Conservation (phyloP, 1,140 invertebrate genomes). For the Heliconius hewitsoni region DNA sequence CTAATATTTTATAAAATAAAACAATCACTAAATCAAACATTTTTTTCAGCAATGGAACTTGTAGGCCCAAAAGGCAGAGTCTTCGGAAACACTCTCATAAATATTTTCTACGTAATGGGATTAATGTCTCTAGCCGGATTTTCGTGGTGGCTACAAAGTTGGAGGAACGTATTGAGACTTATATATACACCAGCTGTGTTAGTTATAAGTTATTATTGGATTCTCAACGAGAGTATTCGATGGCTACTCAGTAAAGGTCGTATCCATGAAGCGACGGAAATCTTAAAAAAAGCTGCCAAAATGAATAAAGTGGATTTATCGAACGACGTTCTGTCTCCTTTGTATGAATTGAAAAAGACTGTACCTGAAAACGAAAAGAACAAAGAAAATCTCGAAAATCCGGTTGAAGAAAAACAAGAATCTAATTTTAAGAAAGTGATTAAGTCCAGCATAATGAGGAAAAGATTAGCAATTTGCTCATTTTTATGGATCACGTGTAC, state of each 20-base stretch:
- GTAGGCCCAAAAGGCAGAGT: constrained; percentile 88
- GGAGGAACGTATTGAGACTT: constrained; percentile 85
- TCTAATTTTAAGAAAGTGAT: constrained; percentile 60
- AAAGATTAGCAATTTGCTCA: constrained; percentile 62
- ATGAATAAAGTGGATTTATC: constrained; percentile 85
- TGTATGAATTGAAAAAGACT: constrained; percentile 52
- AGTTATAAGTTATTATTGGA: constrained; percentile 84
- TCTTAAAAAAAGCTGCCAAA: constrained; percentile 84
- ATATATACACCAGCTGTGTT: constrained; percentile 86
- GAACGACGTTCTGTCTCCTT: constrained; percentile 76
- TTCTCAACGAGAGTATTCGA: constrained; percentile 86
- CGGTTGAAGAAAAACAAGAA: constrained; percentile 33
- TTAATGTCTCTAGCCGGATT: constrained; percentile 85
- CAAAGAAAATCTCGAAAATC: constrained; percentile 37
- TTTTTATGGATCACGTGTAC: constrained; percentile 76
- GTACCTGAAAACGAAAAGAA: constrained; percentile 36
- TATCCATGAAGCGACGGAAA: constrained; percentile 80
- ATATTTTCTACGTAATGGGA: constrained; percentile 87
- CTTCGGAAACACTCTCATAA: constrained; percentile 87
- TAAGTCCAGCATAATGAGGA: constrained; percentile 66
- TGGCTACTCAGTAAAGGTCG: constrained; percentile 88
- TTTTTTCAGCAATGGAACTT: constrained; percentile 87
- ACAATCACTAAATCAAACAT: background rate
- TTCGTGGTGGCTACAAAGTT: constrained; percentile 86
- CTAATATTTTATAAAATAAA: background rate